Conservation (phyloP, 2,888 invertebrate species). For the Chromoteleia sp. region DNA sequence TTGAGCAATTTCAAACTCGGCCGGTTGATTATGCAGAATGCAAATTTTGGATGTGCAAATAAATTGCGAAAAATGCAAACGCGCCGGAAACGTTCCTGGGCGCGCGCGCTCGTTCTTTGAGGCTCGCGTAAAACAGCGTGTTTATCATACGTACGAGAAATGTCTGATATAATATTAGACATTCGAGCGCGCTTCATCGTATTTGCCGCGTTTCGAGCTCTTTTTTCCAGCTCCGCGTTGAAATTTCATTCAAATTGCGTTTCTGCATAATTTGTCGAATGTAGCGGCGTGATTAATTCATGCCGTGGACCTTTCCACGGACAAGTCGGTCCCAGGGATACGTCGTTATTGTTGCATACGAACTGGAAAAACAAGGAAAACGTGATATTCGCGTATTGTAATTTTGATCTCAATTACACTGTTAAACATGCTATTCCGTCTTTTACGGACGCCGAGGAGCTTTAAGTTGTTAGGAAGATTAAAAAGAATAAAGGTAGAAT, state of each 20-base stretch:
- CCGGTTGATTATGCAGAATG: constrained; percentile 46
- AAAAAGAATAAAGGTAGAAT: no score
- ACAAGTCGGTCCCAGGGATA: constrained; percentile 19
- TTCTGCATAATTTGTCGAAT: constrained; percentile 55
- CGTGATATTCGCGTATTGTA: constrained; percentile 18
- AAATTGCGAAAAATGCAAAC: constrained; percentile 45
- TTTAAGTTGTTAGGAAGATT: no score
- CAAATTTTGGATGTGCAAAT: constrained; percentile 44
- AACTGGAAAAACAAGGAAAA: constrained; percentile 11
- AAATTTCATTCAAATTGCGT: constrained; percentile 38
- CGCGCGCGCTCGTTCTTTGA: constrained; percentile 16
- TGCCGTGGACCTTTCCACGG: constrained; percentile 7
- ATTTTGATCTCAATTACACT: constrained; percentile 26
- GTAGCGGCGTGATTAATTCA: constrained; percentile 43
- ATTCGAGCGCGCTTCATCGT: constrained; percentile 19
- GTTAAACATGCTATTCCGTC: constrained; percentile 9
- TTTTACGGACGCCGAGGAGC: no score
- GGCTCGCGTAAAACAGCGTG: constrained; percentile 38
- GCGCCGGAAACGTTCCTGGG: constrained; percentile 9
- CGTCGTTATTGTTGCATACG: constrained; percentile 5
- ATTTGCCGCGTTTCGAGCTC: constrained; percentile 27
- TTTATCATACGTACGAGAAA: constrained; percentile 40
- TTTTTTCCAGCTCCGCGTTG: constrained; percentile 14
- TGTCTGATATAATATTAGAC: constrained; percentile 40
- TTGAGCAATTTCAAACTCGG: constrained; percentile 41